Evolutionary conservation across 2,113 vertebrate species (phyloP).

Genomic region (human (Homo sapiens)): GRCh38 chr13:45728501-45729000

Average conservation of each 20-base stretch:
- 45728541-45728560: too few species aligned
- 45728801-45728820: background rate
- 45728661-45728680: too few species aligned
- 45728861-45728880: background rate
- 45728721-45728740: background rate
- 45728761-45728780: background rate
- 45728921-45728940: background rate
- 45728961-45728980: background rate
- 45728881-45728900: background rate
- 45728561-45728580: too few species aligned
- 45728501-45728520: too few species aligned
- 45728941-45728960: background rate
- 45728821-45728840: background rate
- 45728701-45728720: background rate
- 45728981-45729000: background rate
- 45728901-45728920: background rate
- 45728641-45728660: too few species aligned
- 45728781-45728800: background rate
- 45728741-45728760: background rate
- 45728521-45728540: accelerated
- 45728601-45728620: too few species aligned
- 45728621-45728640: too few species aligned
- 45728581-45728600: too few species aligned
- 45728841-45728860: background rate
- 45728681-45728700: background rate